Evolutionary conservation across 2,888 invertebrate species (phyloP).

Genomic region (Mongoloraphidia duomilia): DNA sequence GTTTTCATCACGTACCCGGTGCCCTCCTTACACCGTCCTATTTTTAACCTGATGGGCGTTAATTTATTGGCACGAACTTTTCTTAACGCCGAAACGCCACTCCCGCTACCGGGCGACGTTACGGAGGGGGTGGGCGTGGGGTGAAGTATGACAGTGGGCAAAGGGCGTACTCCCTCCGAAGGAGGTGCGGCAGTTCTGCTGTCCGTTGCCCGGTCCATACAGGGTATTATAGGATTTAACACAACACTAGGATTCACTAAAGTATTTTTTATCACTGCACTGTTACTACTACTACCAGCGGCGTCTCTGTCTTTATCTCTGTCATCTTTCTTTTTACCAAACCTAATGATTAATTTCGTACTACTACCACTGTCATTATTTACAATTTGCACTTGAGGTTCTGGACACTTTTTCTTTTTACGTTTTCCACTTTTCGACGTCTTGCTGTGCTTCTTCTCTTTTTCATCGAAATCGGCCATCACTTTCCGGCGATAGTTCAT

Average conservation of each 20-base stretch:
- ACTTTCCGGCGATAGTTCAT: slow-evolving; percentile 77
- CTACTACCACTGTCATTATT: slow-evolving; percentile 38
- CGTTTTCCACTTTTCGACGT: slow-evolving; percentile 39
- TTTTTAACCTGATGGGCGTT: slow-evolving; percentile 70
- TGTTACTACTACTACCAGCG: slow-evolving; percentile 9
- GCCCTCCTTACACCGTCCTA: slow-evolving; percentile 68
- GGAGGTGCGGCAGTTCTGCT: slow-evolving; percentile 12
- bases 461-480: slow-evolving; percentile 69
- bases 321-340: slow-evolving; percentile 41
- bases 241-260: background rate
- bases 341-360: slow-evolving; percentile 64
- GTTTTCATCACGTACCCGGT: slow-evolving; percentile 47
- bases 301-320: slow-evolving; percentile 8
- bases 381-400: slow-evolving; percentile 37
- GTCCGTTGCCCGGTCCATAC: slow-evolving; percentile 10
- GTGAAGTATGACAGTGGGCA: too few relatives aligned
- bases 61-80: slow-evolving; percentile 51
- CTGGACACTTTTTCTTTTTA: slow-evolving; percentile 38
- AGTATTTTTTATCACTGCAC: slow-evolving; percentile 8
- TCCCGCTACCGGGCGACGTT: slow-evolving; percentile 7
- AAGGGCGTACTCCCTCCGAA: slow-evolving; percentile 4
- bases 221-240: background rate
- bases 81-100: slow-evolving; percentile 30
- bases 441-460: slow-evolving; percentile 40
- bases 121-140: background rate